Base-by-base conservation (phyloP, 2,888 invertebrate species). In the Stictocephala bisonia region DNA sequence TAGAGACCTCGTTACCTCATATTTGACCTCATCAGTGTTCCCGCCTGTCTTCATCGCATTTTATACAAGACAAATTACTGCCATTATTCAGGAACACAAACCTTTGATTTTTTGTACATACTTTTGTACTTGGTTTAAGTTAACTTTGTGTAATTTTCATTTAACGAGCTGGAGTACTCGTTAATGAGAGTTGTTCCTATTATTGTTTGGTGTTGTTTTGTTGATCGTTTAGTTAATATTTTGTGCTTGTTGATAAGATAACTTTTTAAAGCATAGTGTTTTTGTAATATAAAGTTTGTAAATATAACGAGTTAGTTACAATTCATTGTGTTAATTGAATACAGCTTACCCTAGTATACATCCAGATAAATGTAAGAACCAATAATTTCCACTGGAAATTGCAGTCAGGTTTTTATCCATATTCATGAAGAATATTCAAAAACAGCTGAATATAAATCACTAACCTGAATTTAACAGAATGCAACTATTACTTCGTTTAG, bases 221-320 rank as follows among this genome's bases (percentile, higher is more conserved):
- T 64, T 64, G 44, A 64, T 41, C 26, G 41, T 60, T 60, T 60
- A 56, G 13, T 60, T 40, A 40, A 60, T 40, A 60, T 6, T 60
- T 40, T 64, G 64, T 64, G 64, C 64, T 64, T 64, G 64, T 64
- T 64, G 64, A 64, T 64, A 44, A 64, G n/a, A n/a, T n/a, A n/a
- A n/a, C n/a, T n/a, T n/a, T n/a, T n/a, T n/a, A n/a, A n/a, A n/a
- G n/a, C n/a, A n/a, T n/a, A n/a, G n/a, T n/a, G n/a, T n/a, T n/a
- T n/a, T n/a, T n/a, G n/a, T n/a, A n/a, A n/a, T n/a, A n/a, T n/a
- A n/a, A n/a, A n/a, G n/a, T n/a, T n/a, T n/a, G n/a, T n/a, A n/a
- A n/a, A n/a, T n/a, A n/a, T n/a, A n/a, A n/a, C n/a, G n/a, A n/a
- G n/a, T n/a, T n/a, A n/a, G n/a, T n/a, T n/a, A n/a, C n/a, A n/a